These are phyloP conservation scores for Cotesia chilonis DNA, from an alignment of 1,140 invertebrate genomes.

Conservation along the genomic window DNA sequence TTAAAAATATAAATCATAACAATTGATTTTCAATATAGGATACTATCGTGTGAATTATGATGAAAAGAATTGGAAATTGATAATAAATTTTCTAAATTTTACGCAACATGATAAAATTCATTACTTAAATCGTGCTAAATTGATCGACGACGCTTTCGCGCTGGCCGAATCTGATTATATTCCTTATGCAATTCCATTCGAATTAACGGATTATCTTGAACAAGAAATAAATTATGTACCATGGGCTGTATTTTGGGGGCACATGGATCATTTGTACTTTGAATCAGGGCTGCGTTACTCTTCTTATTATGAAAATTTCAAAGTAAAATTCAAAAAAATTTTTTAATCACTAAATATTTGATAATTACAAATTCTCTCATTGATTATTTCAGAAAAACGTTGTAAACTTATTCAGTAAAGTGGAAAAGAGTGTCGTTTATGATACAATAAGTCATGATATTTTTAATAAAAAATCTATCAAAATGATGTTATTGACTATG, in stretches of 20 bases:
- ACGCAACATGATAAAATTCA: slow-evolving; percentile 68
- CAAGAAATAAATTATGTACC: slow-evolving; percentile 73
- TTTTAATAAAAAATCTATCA: slow-evolving; percentile 70
- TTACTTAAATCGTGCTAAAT: slow-evolving; percentile 77
- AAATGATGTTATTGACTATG: slow-evolving; percentile 70
- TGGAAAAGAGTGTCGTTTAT: slow-evolving; percentile 23
- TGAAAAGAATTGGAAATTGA: slow-evolving; percentile 66
- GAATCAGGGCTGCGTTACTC: slow-evolving; percentile 49
- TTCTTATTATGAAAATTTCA: slow-evolving; percentile 31
- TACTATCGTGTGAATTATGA: slow-evolving; percentile 75
- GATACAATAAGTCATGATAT: slow-evolving; percentile 58
- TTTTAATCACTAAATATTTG: too few relatives aligned
- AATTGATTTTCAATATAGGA: slow-evolving; percentile 50
- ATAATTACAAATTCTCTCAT: neutral
- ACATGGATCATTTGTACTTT: slow-evolving; percentile 65
- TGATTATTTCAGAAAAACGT: slow-evolving; percentile 23
- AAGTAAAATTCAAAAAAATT: too few relatives aligned
- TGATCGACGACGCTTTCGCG: slow-evolving; percentile 79
- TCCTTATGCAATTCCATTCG: slow-evolving; percentile 65
- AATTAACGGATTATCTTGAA: slow-evolving; percentile 69
- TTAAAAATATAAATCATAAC: neutral
- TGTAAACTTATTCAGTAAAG: neutral
- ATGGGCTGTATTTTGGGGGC: slow-evolving; percentile 71
- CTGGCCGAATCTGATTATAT: slow-evolving; percentile 70
- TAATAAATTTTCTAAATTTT: slow-evolving; percentile 60